These are phyloP conservation scores for Manacus vitellinus DNA, from an alignment of 2,113 vertebrate genomes.

Conservation along the genomic window DNA sequence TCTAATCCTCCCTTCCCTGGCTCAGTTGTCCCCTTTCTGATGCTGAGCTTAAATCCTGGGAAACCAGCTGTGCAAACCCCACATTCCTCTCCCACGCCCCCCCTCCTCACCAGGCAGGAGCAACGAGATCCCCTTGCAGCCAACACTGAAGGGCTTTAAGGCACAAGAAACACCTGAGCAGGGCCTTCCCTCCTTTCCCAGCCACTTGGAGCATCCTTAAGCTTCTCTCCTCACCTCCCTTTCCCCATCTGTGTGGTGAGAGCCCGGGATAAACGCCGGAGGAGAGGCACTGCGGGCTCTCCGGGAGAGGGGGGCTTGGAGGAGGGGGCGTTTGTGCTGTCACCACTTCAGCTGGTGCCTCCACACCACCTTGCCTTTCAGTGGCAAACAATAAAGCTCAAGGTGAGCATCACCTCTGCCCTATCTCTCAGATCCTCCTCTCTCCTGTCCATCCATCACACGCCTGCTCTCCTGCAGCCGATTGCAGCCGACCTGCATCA, in stretches of 20 bases:
- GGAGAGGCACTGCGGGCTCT: background rate
- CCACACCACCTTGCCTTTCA: background rate
- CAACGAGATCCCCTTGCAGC: background rate
- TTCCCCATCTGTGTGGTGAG: accelerated
- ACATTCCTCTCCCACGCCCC: accelerated
- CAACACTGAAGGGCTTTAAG: background rate
- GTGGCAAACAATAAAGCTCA: conserved; percentile 49
- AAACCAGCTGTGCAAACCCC: background rate
- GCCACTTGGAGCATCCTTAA: background rate
- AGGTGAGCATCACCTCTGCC: conserved; percentile 73
- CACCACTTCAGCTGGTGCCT: background rate
- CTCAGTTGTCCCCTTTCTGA: background rate
- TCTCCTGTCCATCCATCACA: conserved; percentile 64
- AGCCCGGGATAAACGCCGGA: background rate
- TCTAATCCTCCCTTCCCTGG: accelerated
- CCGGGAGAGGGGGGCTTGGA: background rate
- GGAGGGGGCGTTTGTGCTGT: background rate
- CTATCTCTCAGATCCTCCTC: conserved; percentile 43
- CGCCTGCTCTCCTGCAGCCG: conserved; percentile 54
- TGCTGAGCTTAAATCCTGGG: background rate
- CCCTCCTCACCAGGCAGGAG: background rate
- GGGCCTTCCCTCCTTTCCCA: background rate
- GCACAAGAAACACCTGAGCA: background rate
- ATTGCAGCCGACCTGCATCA: conserved; percentile 70
- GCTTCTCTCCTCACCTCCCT: background rate